Base-by-base conservation (phyloP, 2,113 vertebrate genomes). In the Poeciliopsis occidentalis region DNA sequence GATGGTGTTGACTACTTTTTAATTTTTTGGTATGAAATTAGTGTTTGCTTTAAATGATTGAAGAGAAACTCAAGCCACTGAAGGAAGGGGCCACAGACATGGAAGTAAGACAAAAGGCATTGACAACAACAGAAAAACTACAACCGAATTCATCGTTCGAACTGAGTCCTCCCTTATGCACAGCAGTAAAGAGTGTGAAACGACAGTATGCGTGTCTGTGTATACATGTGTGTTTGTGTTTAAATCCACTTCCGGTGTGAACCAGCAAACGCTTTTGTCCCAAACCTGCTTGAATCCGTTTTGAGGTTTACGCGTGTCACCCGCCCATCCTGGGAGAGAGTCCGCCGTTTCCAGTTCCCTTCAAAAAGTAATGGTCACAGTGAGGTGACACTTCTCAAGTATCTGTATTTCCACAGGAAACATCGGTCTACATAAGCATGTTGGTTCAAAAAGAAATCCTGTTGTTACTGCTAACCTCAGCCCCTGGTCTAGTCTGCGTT, bases 321-420 rank as follows among this genome's bases (percentile, higher is more conserved):
- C 68, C 32, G 71, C 57, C 57, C 69, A 24, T 69, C 67, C 54
- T 57, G 24, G 51, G 51, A 60, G 37, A 17, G 19, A 81, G 82
- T 87, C 83, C 60, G 57, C 78, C 61, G 17, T 73, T 64, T 71
- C 68, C 85, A 76, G 78, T 76, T 86, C 87, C 94, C 93, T 95
- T 94, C 95, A 26, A 89, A 92, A 95, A 93, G 95, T 95, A 94
- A 94, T 95, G 94, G 95, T 96, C 94, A 94, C 94, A 86, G 96
- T 95, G 96, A 95, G 95, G 96, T 95, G 96, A 96, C 96, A 95
- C 94, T 95, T 95, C 95, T 95, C 95, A 94, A 94, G 94, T 95
- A 96, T 95, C 96, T 89, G 95, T 96, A 98, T 99, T 99, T 99
- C 97, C 97, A 99, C 97, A 98, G 97, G 97, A 99, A 99, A 99